Percentiles rank a stretch among this genome's conserved stretches.
Evolutionary conservation across 2,888 invertebrate genomes (phyloP).

Genomic region (Cosmia pyralina): DNA sequence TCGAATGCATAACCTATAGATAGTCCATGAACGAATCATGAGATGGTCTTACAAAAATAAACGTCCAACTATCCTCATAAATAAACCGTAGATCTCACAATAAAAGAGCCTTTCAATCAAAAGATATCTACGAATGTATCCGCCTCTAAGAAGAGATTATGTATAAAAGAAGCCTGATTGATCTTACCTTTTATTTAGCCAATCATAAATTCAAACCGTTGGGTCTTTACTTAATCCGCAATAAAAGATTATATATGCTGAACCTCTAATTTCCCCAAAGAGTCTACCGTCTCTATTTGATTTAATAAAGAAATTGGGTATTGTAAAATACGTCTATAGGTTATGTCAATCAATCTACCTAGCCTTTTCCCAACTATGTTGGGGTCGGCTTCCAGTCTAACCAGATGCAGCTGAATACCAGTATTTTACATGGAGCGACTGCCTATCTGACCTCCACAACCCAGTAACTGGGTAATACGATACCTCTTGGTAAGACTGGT

Average conservation of each 20-base stretch:
- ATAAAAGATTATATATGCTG: conserved; percentile 21
- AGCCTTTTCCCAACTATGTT: too few relatives aligned
- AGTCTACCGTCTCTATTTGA: conserved; percentile 14
- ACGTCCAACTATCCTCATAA: not conserved
- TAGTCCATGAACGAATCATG: too few relatives aligned
- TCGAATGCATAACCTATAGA: too few relatives aligned
- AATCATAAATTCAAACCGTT: conserved; percentile 53
- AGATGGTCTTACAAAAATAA: not conserved
- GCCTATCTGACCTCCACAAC: too few relatives aligned
- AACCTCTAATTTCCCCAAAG: conserved; percentile 46
- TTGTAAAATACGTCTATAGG: not conserved
- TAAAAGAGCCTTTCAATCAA: conserved; percentile 21
- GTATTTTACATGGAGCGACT: too few relatives aligned
- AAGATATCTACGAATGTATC: conserved; percentile 4
- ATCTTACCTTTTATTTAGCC: conserved; percentile 49
- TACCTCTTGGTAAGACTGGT: too few relatives aligned
- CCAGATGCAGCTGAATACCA: too few relatives aligned
- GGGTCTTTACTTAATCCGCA: conserved; percentile 29
- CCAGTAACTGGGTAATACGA: too few relatives aligned
- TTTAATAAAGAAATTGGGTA: conserved; percentile 37
- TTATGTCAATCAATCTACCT: too few relatives aligned
- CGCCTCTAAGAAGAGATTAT: conserved; percentile 22
- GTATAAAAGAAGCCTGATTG: conserved; percentile 42
- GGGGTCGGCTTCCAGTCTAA: too few relatives aligned
- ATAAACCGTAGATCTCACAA: not conserved